phyloP scores from a whole-genome alignment of 2,113 vertebrate genomes.

The Dascyllus trimaculatus region DNA sequence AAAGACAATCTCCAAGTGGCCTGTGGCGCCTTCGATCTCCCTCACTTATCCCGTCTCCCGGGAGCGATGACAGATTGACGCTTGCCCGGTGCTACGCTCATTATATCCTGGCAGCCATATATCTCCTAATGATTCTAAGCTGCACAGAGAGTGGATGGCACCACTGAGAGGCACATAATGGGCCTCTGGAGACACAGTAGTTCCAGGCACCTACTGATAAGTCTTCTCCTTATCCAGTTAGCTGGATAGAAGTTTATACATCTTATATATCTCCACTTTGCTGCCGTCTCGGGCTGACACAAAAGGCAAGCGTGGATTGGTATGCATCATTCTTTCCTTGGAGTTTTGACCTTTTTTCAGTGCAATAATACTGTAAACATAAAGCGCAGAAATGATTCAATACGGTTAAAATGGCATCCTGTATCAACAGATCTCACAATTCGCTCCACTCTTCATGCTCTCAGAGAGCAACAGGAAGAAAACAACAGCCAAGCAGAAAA shows the following conservation, averaged over 20 bases:
- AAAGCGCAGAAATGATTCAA: not conserved
- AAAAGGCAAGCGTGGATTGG: not conserved
- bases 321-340: conserved; percentile 2
- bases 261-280: conserved; percentile 22
- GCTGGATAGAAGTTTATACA: conserved; percentile 45
- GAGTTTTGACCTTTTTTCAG: not conserved
- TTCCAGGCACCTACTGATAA: conserved; percentile 46
- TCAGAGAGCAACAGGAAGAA: conserved; percentile 3
- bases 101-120: conserved; percentile 52
- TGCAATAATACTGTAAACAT: not conserved
- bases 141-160: conserved; percentile 39
- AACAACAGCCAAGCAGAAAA: conserved; percentile 10
- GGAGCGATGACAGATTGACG: conserved; percentile 59
- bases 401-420: not conserved
- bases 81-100: conserved; percentile 45
- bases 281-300: conserved; percentile 4
- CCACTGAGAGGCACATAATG: conserved; percentile 56
- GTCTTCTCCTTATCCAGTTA: conserved; percentile 67
- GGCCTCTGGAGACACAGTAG: conserved; percentile 55
- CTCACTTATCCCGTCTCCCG: conserved; percentile 38
- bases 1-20: conserved; percentile 35
- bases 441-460: not conserved
- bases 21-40: conserved; percentile 24
- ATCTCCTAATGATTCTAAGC: conserved; percentile 58
- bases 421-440: not conserved